Conservation (phyloP, 2,113 vertebrate genomes). For the Neopipo cinnamomea region DNA sequence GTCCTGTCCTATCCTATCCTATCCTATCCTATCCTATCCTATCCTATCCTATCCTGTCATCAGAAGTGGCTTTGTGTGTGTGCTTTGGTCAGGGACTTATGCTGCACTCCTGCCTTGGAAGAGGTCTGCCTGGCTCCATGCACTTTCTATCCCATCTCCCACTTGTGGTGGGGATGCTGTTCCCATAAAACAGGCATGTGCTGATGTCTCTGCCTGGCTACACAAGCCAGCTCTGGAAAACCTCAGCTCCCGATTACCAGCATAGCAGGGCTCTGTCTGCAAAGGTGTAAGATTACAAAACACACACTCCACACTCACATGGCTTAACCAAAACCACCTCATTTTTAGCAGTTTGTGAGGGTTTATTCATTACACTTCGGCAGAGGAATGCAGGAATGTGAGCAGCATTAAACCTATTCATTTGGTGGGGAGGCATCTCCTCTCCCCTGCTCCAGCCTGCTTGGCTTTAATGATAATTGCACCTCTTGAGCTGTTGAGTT, state of each 20-base stretch:
- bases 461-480: conserved; percentile 53
- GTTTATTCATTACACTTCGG: conserved; percentile 14
- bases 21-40: background rate
- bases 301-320: background rate
- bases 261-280: conserved; percentile 53
- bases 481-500: conserved; percentile 17
- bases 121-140: background rate
- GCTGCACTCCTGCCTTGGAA: background rate
- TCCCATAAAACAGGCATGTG: conserved; percentile 41
- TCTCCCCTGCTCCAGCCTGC: conserved; percentile 41
- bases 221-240: conserved; percentile 30
- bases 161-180: background rate
- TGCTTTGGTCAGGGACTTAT: background rate
- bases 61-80: background rate
- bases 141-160: background rate
- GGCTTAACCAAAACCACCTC: conserved; percentile 52
- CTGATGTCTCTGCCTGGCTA: conserved; percentile 2
- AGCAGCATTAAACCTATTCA: conserved; percentile 31
- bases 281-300: conserved; percentile 60
- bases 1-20: too few species aligned
- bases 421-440: conserved; percentile 6
- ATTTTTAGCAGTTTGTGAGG: conserved; percentile 50
- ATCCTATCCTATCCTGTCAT: background rate
- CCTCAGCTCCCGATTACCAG: conserved; percentile 43
- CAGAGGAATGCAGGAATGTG: conserved; percentile 50